Base-by-base conservation (phyloP, 92 coral and sea anemone genomes). In the Phymanthus crucifer region DNA sequence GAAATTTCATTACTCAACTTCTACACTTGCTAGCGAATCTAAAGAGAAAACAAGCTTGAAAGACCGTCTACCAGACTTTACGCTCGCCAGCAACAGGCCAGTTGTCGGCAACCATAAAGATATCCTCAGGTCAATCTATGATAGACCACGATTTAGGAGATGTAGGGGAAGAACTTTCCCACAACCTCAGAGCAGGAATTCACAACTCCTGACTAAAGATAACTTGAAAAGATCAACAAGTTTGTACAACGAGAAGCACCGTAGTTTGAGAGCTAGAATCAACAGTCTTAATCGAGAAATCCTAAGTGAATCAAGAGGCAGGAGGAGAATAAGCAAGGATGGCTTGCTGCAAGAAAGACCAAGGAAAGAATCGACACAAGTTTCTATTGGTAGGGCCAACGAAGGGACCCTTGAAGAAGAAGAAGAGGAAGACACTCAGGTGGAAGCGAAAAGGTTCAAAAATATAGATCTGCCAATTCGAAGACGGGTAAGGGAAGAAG, bases 31-130 rank as follows among this genome's bases (percentile, higher is more conserved):
- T 14, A 35, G 58, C 33, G 78, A 70, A 57, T 19, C 23, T 46
- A 74, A 73, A 73, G 67, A 82, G n/a, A 61, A 56, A 27, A 12
- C 72, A 1, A 21, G 61, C 33, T 40, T 82, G 26, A 65, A 46
- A 27, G 66, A 65, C 23, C 76, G 86, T 37, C 86, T 82, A 0
- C 86, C 86, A 38, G 86, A 82, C 66, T 82, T 82, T 56, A 35
- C 65, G 9, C 26, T 65, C 38, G 40, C 38, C 8, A 70, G 65
- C 57, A 64, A 82, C 31, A 82, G 72, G 40, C 48, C 66, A 13
- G 67, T 66, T 2, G 73, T 65, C 3, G 75, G 68, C 35, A 70
- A 26, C 40, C 73, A 26, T 13, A 73, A 61, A 47, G 48, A 64
- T 26, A 23, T 34, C 40, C 14, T 64, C 32, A 38, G 64, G 23